Conservation (phyloP, 2,888 invertebrate species). For the Chrysopilus asiliformis region DNA sequence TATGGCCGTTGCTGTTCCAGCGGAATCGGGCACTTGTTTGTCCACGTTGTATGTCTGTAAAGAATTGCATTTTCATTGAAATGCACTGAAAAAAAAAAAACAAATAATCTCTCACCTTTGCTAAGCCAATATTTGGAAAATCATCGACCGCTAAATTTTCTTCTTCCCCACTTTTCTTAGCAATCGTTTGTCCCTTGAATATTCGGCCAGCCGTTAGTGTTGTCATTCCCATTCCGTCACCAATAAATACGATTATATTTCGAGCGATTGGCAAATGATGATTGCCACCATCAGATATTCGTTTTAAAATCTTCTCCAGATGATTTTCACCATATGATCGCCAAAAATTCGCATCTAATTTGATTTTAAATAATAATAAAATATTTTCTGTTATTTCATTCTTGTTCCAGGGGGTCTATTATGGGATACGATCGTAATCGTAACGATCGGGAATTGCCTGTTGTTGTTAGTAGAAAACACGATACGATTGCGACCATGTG, state of each 20-base stretch:
- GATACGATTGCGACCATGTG: too few species aligned
- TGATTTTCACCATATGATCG: too few species aligned
- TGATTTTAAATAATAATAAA: too few species aligned
- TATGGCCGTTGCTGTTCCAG: constrained; percentile 53
- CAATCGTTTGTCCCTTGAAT: constrained; percentile 39
- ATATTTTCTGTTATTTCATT: too few species aligned
- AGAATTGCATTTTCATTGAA: background rate
- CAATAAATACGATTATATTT: constrained; percentile 51
- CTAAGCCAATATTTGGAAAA: constrained; percentile 45
- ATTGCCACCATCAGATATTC: too few species aligned
- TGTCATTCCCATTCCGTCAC: constrained; percentile 55
- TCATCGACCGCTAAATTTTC: constrained; percentile 44
- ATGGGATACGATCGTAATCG: too few species aligned
- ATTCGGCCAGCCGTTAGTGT: constrained; percentile 50
- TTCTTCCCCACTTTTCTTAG: constrained; percentile 40
- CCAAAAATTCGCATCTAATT: too few species aligned
- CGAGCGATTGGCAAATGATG: too few species aligned
- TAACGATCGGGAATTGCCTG: too few species aligned
- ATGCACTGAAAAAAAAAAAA: background rate
- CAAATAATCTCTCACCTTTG: constrained; percentile 39
- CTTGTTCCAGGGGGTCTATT: too few species aligned
- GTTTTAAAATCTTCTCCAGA: too few species aligned
- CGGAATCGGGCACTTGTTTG: constrained; percentile 55
- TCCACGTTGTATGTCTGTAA: constrained; percentile 56
- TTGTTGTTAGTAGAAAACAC: too few species aligned